phyloP scores from a whole-genome alignment of 2,888 invertebrate species.

The Anagyrus pseudococci region DNA sequence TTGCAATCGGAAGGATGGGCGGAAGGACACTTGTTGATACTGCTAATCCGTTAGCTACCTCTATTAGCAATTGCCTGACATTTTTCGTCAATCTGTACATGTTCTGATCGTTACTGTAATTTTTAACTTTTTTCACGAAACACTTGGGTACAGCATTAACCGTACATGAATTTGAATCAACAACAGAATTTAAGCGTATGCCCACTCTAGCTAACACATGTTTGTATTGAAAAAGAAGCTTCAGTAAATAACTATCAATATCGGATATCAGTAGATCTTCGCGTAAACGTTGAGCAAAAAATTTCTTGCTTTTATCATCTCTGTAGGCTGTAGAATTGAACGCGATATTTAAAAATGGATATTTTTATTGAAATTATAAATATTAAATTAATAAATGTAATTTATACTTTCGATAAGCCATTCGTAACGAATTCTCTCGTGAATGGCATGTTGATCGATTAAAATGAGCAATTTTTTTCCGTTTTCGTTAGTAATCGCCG shows the following conservation, averaged over 20 bases:
- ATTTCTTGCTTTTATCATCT: constrained; percentile 47
- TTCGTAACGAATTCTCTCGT: constrained; percentile 84
- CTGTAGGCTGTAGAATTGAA: constrained; percentile 62
- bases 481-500: constrained; percentile 60
- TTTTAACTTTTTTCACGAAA: constrained; percentile 62
- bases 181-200: constrained; percentile 60
- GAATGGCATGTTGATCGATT: constrained; percentile 89
- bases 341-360: neutral
- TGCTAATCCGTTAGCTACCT: constrained; percentile 66
- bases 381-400: constrained; percentile 12
- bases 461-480: constrained; percentile 66
- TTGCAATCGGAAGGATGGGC: constrained; percentile 62
- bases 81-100: constrained; percentile 44
- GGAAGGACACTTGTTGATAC: constrained; percentile 65
- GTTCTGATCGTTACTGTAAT: constrained; percentile 20
- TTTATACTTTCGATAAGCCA: constrained; percentile 67
- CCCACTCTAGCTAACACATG: constrained; percentile 69
- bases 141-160: constrained; percentile 70
- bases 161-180: constrained; percentile 51
- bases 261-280: constrained; percentile 48
- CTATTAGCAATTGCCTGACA: constrained; percentile 66
- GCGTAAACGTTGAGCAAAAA: constrained; percentile 45
- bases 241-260: constrained; percentile 40
- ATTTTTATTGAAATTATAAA: constrained; percentile 8
- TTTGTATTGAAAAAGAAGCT: constrained; percentile 43